phyloP scores from a whole-genome alignment of 2,113 vertebrate species.

The Nanorana parkeri region DNA sequence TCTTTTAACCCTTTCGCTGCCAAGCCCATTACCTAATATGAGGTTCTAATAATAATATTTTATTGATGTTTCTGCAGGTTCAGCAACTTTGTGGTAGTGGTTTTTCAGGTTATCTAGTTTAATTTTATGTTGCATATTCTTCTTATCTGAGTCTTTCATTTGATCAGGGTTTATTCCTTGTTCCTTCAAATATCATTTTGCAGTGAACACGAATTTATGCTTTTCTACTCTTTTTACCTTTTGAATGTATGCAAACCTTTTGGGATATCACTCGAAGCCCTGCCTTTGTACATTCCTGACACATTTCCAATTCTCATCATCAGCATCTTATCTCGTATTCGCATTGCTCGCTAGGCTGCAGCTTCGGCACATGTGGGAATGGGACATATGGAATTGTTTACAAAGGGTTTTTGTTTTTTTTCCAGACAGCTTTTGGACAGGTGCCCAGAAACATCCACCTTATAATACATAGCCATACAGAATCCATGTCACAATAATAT shows the following conservation, averaged over 20 bases:
- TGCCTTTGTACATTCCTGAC: conserved; percentile 35
- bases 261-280: not conserved
- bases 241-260: conserved; percentile 8
- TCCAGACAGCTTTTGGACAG: conserved; percentile 38
- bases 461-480: conserved; percentile 14
- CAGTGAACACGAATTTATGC: not conserved
- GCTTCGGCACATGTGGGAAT: conserved; percentile 4
- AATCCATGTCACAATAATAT: conserved; percentile 36
- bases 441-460: conserved; percentile 45
- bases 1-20: too few relatives aligned
- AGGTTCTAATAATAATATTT: too few relatives aligned
- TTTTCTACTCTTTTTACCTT: not conserved
- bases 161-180: not conserved
- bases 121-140: too few relatives aligned
- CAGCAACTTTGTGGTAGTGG: too few relatives aligned
- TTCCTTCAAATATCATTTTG: not conserved
- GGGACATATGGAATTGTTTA: conserved; percentile 52
- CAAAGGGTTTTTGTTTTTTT: conserved; percentile 24
- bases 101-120: too few relatives aligned
- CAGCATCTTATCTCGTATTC: conserved; percentile 32
- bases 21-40: too few relatives aligned
- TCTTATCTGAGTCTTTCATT: too few relatives aligned
- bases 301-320: conserved; percentile 49
- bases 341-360: conserved; percentile 26
- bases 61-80: too few relatives aligned